phyloP scores from a whole-genome alignment of 2,888 invertebrate species.

The Drosophila algonquin region DNA sequence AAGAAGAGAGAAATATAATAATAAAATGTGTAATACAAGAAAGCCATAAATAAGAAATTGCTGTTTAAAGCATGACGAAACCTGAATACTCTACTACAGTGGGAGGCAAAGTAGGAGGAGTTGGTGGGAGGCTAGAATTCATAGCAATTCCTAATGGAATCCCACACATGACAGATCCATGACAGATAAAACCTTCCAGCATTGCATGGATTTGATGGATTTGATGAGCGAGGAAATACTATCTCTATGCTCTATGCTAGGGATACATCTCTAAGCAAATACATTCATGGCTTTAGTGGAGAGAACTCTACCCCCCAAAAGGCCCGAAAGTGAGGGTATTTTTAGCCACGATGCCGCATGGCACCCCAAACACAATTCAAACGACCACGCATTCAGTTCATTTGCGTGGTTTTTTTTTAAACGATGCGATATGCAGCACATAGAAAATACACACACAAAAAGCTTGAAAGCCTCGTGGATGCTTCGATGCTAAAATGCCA shows the following conservation, averaged over 20 bases:
- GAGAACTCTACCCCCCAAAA: neutral
- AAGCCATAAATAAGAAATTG: neutral
- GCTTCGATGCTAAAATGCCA: slow-evolving; percentile 32
- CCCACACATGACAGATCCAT: too few species aligned
- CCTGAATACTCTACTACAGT: neutral
- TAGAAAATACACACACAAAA: too few species aligned
- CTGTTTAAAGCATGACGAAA: neutral
- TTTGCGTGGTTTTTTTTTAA: neutral
- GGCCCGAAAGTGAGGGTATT: neutral
- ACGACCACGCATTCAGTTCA: slow-evolving; percentile 11
- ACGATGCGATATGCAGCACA: neutral
- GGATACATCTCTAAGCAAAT: neutral
- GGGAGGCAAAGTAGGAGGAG: neutral
- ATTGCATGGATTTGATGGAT: too few species aligned
- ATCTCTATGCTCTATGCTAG: neutral
- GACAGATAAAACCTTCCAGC: too few species aligned
- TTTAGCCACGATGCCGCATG: neutral
- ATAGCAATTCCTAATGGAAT: too few species aligned
- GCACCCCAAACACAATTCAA: neutral
- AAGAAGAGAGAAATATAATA: neutral
- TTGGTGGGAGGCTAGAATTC: neutral
- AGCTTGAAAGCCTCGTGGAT: slow-evolving; percentile 8
- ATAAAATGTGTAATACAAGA: slow-evolving; percentile 7
- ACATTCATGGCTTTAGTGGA: neutral
- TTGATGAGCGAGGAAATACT: too few species aligned